Base-by-base conservation (phyloP, 2,888 invertebrate genomes). In the Clistopyga incitator region DNA sequence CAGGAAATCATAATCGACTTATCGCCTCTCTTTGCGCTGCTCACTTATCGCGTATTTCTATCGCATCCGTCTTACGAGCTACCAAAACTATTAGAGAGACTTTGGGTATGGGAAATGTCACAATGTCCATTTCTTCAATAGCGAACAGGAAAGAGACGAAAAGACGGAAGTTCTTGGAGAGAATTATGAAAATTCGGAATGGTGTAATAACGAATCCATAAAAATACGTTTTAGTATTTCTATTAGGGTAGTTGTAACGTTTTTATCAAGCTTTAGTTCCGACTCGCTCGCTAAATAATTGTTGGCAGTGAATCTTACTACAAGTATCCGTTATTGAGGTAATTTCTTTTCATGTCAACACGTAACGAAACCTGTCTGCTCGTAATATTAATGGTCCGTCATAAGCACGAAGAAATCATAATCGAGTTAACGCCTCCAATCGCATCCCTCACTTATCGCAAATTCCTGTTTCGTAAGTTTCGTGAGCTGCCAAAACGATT, bases 341-440 rank as follows among this genome's bases (percentile, higher is more conserved):
- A 76, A 15, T 74, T 80, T 74, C 83, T 83, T 80, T 85, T 85
- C 80, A 83, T 79, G 83, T 77, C 77, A 85, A 52, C 71, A 67
- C 70, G 67, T 78, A 81, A 83, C 77, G 74, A n/a, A n/a, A 56
- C 29, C 47, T 64, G 79, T n/a, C n/a, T 61, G 72, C 47, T 42
- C 56, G 11, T n/a, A 20, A 64, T 77, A 81, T 77, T 83, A 81
- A 85, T 82, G 77, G 20, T 70, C 50, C 45, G 25, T 52, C 76
- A 67, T 76, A 74, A 42, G 29, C 70, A 75, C 56, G 11, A 47
- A 47, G 52, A 77, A 68, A 84, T 52, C 6, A 20, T 61, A 76
- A 71, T 42, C 64, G 52, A 68, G 13, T 54, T 64, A 68, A 64
- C 50, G 76, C 23, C n/a, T 65, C 18, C 10, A 18, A 68, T 68